Conservation (phyloP, 2,113 vertebrate genomes). For the Brachirus orientalis region DNA sequence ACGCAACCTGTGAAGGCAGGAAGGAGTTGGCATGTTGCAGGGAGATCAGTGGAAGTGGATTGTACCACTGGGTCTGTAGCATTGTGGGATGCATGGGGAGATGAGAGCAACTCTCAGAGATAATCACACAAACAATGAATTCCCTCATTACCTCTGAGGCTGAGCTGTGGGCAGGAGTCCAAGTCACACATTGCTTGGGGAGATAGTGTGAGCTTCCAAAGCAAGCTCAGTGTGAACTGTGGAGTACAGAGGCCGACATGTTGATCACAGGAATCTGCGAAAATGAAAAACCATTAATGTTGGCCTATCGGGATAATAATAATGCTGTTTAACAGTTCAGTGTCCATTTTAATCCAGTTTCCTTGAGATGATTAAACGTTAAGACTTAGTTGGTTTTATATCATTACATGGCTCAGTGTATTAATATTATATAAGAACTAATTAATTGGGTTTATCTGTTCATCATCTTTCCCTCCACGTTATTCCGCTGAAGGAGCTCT, state of each 20-base stretch:
- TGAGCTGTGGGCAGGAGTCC: constrained; percentile 53
- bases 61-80: constrained; percentile 46
- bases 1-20: constrained; percentile 24
- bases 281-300: constrained; percentile 20
- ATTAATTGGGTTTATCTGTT: constrained; percentile 24
- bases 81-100: constrained; percentile 26
- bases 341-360: constrained; percentile 20
- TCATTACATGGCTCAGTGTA: neutral
- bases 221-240: constrained; percentile 31
- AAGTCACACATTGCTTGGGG: constrained; percentile 33
- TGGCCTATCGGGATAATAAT: constrained; percentile 12
- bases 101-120: constrained; percentile 54
- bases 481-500: neutral
- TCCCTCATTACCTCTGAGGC: constrained; percentile 61
- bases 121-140: constrained; percentile 63
- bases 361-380: constrained; percentile 3
- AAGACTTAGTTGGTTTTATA: neutral
- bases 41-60: constrained; percentile 26
- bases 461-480: constrained; percentile 14
- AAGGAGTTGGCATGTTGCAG: constrained; percentile 10
- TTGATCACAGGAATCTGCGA: constrained; percentile 29
- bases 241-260: constrained; percentile 19
- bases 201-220: constrained; percentile 33
- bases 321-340: constrained; percentile 15
- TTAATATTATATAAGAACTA: constrained; percentile 1